Base-by-base conservation (phyloP, 1,140 invertebrate genomes). In the Rhagoletis pomonella region DNA sequence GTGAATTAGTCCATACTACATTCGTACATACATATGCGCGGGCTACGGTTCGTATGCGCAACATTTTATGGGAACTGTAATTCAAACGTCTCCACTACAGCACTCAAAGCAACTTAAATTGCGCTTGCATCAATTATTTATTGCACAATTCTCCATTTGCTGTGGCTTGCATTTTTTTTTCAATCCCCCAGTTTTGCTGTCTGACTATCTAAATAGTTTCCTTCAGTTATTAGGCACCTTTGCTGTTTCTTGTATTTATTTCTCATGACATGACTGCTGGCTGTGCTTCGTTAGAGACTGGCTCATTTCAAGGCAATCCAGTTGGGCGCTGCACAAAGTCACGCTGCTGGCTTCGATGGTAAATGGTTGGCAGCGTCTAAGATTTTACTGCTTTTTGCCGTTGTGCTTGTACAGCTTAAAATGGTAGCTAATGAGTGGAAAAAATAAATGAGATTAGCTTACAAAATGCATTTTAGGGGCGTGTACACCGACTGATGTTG, bases 291-390 rank as follows among this genome's bases (percentile, higher is more conserved):
- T 62, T 62, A 14, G 3, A 12, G 10, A 6, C 9, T 81, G 73
- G 5, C 42, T 19, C n/a, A 14, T 2, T 81, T 55, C 73, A 81
- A 81, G 73, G 73, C 73, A 55, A 81, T n/a, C 73, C 73, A 81
- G 17, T 29, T 81, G 44, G 2, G 17, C 39, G 67, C n/a, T 5
- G 12, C 44, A 55, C 50, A 55, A 55, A 55, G 12, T 9, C 9
- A 44, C 4, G 44, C n/a, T n/a, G n/a, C n/a, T n/a, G 17, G 69
- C n/a, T 39, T 39, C 3, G 9, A 55, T 55, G 1, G 42, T n/a
- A n/a, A 73, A 73, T 73, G 67, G 42, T 47, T n/a, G 4, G 3
- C 7, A 6, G 29, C 3, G 55, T n/a, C 73, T 73, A 17, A 73
- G 67, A 81, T 81, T 81, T 81, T 81, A 73, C 7, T 47, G 67